Evolutionary conservation across 2,113 vertebrate species (phyloP).

Genomic region (Ceyx margarethae): DNA sequence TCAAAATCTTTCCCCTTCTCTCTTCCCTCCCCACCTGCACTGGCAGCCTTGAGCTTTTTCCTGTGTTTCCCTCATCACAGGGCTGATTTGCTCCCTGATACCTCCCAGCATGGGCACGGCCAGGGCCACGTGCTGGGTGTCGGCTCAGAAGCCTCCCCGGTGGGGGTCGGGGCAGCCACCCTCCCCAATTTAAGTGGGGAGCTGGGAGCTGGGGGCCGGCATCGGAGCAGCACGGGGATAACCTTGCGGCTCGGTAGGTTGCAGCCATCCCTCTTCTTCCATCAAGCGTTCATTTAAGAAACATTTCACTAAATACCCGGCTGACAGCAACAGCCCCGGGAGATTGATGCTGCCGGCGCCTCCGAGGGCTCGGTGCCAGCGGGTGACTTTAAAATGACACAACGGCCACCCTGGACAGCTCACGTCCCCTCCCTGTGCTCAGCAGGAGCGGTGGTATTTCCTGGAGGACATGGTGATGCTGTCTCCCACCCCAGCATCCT

Average conservation of each 20-base stretch:
- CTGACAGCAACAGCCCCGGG: constrained; percentile 9
- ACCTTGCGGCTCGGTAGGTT: neutral
- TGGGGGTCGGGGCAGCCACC: accelerated
- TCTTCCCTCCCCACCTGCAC: neutral
- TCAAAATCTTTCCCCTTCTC: neutral
- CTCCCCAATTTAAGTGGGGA: neutral
- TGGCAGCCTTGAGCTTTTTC: neutral
- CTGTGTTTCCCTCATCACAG: accelerated
- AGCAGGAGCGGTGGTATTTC: accelerated
- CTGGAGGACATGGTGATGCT: neutral
- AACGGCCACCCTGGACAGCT: neutral
- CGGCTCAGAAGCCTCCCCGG: accelerated
- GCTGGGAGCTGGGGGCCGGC: neutral
- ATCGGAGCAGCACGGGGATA: neutral
- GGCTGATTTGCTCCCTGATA: accelerated
- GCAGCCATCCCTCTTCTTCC: constrained; percentile 47
- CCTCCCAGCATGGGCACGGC: accelerated
- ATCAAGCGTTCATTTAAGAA: constrained; percentile 18
- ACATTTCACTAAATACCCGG: constrained; percentile 34
- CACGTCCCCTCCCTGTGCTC: neutral
- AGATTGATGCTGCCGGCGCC: constrained; percentile 23
- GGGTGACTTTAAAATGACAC: neutral
- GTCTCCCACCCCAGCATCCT: neutral
- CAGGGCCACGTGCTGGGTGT: accelerated
- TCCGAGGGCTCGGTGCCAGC: neutral